Evolutionary conservation across 92 coral and sea anemone genomes (phyloP), one percentile per base, ranked within the genome.

Genomic region (Zoanthus sansibaricus): DNA sequence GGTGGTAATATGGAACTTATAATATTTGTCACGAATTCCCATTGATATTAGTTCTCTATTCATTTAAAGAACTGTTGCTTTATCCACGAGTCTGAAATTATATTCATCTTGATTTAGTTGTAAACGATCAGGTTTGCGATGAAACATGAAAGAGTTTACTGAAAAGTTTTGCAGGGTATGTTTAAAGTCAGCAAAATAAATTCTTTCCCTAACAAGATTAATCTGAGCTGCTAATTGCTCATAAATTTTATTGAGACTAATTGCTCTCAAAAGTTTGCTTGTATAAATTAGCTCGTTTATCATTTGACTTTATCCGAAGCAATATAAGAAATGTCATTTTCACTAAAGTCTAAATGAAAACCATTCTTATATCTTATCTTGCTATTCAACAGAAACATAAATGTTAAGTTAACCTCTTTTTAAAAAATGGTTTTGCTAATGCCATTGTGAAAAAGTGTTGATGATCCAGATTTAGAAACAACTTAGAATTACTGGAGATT

Each of bases 191-290:
- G 55, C 55, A 49, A 49, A 49, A 49, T 6, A 49, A 49, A 49
- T 7, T 3, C 55, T 49, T 7, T 11, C 55, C 13, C 13, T 14
- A 58, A 52, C 46, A 58, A 54, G 46, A 31, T 31, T 32, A 76
- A 32, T 66, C 13, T 30, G 42, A 31, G 62, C 46, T 30, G 21
- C 13, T 51, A 76, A 76, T 76, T 76, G 82, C 82, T 55, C 82
- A 76, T 76, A 76, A 76, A 76, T 76, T 54, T 76, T 14, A 76
- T 11, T 33, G 52, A 54, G 31, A 13, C 67, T 49, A 76, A 76
- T 51, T 20, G 67, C 82, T 48, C 82, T 76, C 67, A 13, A 52
- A 52, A 11, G 52, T 54, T 14, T 55, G 17, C 48, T 55, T 52
- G 82, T 76, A 76, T 20, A 8, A 11, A 49, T 49, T 11, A 52